phyloP scores from a whole-genome alignment of 2,797 vertebrate genomes.

The Gallirallus australis region DNA sequence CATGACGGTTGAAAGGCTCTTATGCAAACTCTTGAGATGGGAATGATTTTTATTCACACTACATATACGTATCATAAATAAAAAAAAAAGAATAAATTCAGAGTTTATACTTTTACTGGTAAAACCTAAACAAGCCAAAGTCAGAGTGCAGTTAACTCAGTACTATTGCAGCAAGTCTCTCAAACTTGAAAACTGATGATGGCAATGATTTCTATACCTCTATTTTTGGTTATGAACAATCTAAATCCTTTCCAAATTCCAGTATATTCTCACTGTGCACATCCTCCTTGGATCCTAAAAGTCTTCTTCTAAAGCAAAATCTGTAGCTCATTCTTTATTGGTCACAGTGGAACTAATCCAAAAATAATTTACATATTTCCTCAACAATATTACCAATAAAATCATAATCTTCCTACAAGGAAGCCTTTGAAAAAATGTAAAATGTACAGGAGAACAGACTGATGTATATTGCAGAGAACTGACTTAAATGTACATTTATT shows the following conservation, averaged over 20 bases:
- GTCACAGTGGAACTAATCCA: neutral
- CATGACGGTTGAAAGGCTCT: neutral
- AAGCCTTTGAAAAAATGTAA: neutral
- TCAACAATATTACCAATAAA: neutral
- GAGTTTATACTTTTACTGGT: neutral
- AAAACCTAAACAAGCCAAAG: neutral
- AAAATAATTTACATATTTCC: neutral
- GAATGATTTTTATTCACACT: neutral
- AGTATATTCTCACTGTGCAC: neutral
- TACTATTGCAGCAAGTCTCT: neutral
- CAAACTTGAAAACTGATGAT: neutral
- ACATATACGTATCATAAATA: neutral
- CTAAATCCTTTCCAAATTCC: neutral
- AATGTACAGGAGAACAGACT: neutral
- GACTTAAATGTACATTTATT: neutral
- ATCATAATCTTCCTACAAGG: neutral
- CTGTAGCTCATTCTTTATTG: neutral
- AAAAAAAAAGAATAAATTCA: neutral
- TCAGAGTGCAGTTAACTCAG: neutral
- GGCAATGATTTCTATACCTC: neutral
- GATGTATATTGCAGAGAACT: neutral
- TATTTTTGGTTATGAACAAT: neutral
- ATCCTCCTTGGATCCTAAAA: neutral
- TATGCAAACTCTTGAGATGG: fast-evolving
- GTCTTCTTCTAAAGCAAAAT: neutral